These are phyloP conservation scores for Eristalis pertinax DNA, from an alignment of 2,888 invertebrate species.

Conservation along the genomic window DNA sequence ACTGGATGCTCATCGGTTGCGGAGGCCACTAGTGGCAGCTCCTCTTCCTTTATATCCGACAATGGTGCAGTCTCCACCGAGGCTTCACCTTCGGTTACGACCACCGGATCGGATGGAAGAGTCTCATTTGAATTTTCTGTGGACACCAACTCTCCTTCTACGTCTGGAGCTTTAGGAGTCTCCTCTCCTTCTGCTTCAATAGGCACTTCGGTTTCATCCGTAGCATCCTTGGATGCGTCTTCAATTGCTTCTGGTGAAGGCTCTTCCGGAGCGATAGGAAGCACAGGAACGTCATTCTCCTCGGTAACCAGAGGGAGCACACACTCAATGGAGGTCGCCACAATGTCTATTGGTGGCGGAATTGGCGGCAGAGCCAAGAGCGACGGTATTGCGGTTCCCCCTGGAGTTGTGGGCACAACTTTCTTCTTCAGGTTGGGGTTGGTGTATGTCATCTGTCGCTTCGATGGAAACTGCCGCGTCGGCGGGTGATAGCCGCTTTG, in stretches of 20 bases:
- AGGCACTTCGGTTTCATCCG: not conserved
- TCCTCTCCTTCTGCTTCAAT: constrained; percentile 42
- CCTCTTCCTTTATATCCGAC: constrained; percentile 20
- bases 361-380: constrained; percentile 78
- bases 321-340: constrained; percentile 38
- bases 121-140: constrained; percentile 13
- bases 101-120: not conserved
- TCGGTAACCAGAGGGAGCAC: constrained; percentile 10
- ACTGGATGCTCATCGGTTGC: constrained; percentile 26
- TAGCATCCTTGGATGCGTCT: constrained; percentile 25
- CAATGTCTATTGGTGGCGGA: constrained; percentile 77
- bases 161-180: constrained; percentile 40
- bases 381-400: constrained; percentile 79
- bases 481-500: constrained; percentile 74
- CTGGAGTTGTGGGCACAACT: constrained; percentile 73
- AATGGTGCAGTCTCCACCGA: not conserved
- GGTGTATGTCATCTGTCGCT: constrained; percentile 79
- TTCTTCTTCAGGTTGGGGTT: constrained; percentile 78
- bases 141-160: constrained; percentile 2
- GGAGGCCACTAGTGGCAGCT: not conserved
- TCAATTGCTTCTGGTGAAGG: constrained; percentile 72
- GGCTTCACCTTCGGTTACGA: not conserved
- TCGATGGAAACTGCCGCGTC: constrained; percentile 78
- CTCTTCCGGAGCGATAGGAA: constrained; percentile 47
- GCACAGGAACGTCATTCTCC: not conserved